Evolutionary conservation across 2,888 invertebrate genomes (phyloP), one percentile per base, ranked within the genome.

Genomic region (Eumerus sabulonum): DNA sequence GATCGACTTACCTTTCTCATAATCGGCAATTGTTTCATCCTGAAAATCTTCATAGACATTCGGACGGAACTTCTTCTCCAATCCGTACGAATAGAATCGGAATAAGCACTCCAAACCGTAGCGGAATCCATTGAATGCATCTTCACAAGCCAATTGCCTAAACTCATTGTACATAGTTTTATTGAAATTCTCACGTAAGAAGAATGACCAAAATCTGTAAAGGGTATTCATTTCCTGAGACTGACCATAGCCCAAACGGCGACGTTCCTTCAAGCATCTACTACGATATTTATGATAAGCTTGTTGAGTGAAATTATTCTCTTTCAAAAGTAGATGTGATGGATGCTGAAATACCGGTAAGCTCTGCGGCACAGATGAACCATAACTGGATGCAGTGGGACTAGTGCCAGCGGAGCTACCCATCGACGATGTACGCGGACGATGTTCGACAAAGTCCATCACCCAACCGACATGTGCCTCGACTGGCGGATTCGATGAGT

Each of bases 191-290:
- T 99, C 98, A 76, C 99, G 91, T 82, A 99, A 91, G 92, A 99
- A 99, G 92, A 99, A 99, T 35, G 99, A 99, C 99, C 99, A 99
- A 91, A 99, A 99, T 79, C 99, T 92, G 92, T 98, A 99, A 57
- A 99, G 91, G 0, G 99, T 99, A 90, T 99, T 99, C 99, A 99
- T 99, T 90, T 99, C 99, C 86, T 97, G 97, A 5, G 98, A 98
- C 86, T 96, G 96, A 0, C 99, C 99, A 85, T 94, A 94, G 76
- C 99, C 99, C 67, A 96, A 91, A 86, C 95, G 93, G 90, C 96
- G 96, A 83, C 98, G 94, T 88, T 99, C 98, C 95, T 91, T 84
- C 88, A 91, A 91, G 89, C 99, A 99, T 83, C 97, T 92, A 82
- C 95, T 95, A 88, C 96, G 94, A 90, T 98, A 99, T 88, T 98